Evolutionary conservation across 2,888 invertebrate genomes (phyloP).

Genomic region (Ommatoiulus sabulosus): DNA sequence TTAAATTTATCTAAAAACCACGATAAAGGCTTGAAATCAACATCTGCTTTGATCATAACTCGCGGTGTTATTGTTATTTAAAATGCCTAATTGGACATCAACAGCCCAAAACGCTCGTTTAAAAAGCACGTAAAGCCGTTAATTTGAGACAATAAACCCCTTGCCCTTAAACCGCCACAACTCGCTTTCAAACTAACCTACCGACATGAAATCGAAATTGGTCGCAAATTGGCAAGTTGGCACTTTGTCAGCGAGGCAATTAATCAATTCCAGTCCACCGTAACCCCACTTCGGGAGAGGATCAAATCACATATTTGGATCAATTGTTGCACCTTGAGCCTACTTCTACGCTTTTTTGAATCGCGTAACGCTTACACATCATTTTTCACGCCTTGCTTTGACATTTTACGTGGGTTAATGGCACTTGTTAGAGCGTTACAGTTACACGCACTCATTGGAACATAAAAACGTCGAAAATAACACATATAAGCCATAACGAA

Average conservation of each 20-base stretch:
- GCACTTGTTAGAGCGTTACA: constrained; percentile 41
- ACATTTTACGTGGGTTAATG: constrained; percentile 42
- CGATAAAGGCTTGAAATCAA: background rate
- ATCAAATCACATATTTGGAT: constrained; percentile 34
- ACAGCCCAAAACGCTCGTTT: background rate
- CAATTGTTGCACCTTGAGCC: constrained; percentile 46
- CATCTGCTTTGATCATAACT: background rate
- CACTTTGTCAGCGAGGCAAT: constrained; percentile 2
- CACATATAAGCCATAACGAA: background rate
- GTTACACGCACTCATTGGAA: constrained; percentile 41
- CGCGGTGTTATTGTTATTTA: background rate
- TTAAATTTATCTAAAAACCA: background rate
- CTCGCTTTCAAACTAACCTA: background rate
- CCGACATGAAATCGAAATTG: constrained; percentile 22
- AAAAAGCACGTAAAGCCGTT: constrained; percentile 41
- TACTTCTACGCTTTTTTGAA: background rate
- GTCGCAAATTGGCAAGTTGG: constrained; percentile 32
- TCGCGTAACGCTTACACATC: background rate
- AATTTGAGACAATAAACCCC: constrained; percentile 7
- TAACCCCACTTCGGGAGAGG: background rate
- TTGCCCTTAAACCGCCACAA: background rate
- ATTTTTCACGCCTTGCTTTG: constrained; percentile 47
- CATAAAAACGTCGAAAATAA: constrained; percentile 27
- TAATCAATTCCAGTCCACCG: constrained; percentile 5
- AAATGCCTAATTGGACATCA: background rate